Evolutionary conservation across 1,140 invertebrate genomes (phyloP), one percentile per base, ranked within the genome.

Genomic region (Lordiphosa clarofinis): DNA sequence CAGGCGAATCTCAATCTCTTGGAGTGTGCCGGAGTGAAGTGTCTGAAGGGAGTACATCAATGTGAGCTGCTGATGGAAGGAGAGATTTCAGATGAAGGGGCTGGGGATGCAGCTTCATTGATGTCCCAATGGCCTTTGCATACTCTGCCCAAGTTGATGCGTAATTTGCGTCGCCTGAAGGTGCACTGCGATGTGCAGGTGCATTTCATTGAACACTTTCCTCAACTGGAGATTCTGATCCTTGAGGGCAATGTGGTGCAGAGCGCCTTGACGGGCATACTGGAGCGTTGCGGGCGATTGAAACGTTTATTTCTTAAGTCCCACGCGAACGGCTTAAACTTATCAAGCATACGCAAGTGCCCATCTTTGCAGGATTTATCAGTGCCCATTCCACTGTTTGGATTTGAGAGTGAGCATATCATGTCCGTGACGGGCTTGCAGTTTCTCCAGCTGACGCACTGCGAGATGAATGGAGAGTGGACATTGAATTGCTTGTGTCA

Each of bases 201-300:
- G n/a, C 71, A 73, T 19, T 67, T 73, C 11, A 71, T 73, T 3
- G 67, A 73, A 13, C 67, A 62, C 28, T 73, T 73, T 9, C 1
- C 46, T 0, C 7, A 42, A 5, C 46, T 73, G 11, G 54, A 73
- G 46, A 37, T 57, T 8, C 37, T 73, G 5, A 40, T 62, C 31
- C 49, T 73, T 0, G n/a, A 67, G 6, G 71, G 54, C 12, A 8
- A 50, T 13, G 38, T 73, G 3, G 37, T 62, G 0, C 62, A 71
- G n/a, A 52, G 62, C 21, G 71, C 71, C 2, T 24, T 73, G 0
- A 71, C 71, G 2, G 71, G 67, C 15, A 48, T 73, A 0, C 5
- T 73, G n/a, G 57, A 73, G 21, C 71, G 62, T 6, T 73, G 71
- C 50, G 49, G 52, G 3, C 31, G 47, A 7, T 43, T 73, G 9